These are phyloP conservation scores for Arvicanthis niloticus DNA, from an alignment of 2,113 vertebrate species.

Conservation along the genomic window DNA sequence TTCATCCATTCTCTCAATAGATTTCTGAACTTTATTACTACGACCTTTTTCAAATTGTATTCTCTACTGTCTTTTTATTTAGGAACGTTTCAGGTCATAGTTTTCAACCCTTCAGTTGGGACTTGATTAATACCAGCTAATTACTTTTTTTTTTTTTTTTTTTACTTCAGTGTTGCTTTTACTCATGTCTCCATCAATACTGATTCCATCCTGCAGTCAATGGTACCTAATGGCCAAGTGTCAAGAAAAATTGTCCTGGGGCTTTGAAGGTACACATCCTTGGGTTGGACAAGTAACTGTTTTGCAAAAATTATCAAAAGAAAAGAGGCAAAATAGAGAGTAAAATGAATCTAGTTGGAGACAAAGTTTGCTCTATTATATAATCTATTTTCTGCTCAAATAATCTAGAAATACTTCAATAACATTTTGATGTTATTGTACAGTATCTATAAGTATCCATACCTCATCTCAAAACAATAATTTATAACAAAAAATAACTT, in stretches of 20 bases:
- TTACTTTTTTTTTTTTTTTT: constrained; percentile 52
- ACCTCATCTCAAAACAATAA: not conserved
- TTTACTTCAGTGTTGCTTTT: not conserved
- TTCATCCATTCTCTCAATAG: not conserved
- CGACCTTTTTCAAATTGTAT: not conserved
- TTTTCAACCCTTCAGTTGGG: not conserved
- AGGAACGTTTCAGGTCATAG: not conserved
- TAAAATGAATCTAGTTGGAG: constrained; percentile 33
- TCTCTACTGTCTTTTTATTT: not conserved
- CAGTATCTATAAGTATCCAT: not conserved
- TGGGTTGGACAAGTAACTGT: constrained; percentile 24
- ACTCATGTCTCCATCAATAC: not conserved
- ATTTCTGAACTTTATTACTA: not conserved
- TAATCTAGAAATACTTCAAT: not conserved
- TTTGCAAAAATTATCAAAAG: constrained; percentile 41
- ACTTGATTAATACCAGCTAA: constrained; percentile 20
- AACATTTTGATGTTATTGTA: constrained; percentile 32
- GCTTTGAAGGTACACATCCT: constrained; percentile 62
- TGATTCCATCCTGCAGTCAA: not conserved
- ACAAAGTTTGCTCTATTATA: not conserved
- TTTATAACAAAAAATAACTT: not conserved
- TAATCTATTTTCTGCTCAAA: not conserved
- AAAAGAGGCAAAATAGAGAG: not conserved
- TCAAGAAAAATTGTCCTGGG: constrained; percentile 35
- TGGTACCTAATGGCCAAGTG: not conserved